A percentile compares a stretch with the other conserved stretches of the same genome.
These are phyloP conservation scores for Cosmopolites sordidus DNA, from an alignment of 2,888 invertebrate species.

Conservation along the genomic window DNA sequence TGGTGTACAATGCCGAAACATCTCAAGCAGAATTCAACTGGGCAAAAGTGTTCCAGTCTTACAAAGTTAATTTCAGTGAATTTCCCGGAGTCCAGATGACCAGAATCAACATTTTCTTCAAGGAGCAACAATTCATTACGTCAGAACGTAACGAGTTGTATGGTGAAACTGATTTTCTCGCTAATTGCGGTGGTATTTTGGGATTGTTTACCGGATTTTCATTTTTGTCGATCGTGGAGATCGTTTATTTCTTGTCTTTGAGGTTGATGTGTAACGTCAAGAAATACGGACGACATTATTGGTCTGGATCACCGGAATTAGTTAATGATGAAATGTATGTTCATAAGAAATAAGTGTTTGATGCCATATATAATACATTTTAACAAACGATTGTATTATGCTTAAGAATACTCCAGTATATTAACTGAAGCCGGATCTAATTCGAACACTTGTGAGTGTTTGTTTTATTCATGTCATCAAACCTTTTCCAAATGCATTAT, in stretches of 20 bases:
- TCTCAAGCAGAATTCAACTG: conserved; percentile 68
- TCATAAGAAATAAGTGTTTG: conserved; percentile 28
- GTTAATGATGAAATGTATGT: conserved; percentile 38
- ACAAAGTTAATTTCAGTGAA: conserved; percentile 42
- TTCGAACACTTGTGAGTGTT: no score
- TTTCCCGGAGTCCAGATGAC: conserved; percentile 54
- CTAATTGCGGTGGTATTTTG: conserved; percentile 56
- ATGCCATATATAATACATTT: no score
- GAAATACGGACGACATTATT: conserved; percentile 46
- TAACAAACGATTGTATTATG: no score
- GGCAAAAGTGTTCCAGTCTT: conserved; percentile 56
- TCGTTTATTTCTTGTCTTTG: conserved; percentile 56
- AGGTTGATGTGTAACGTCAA: conserved; percentile 51
- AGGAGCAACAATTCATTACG: conserved; percentile 59
- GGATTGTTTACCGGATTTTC: conserved; percentile 63
- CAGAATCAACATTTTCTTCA: conserved; percentile 66
- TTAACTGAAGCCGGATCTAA: no score
- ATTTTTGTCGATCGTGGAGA: conserved; percentile 59
- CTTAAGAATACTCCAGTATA: no score
- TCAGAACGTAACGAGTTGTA: conserved; percentile 56
- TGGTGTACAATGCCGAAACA: conserved; percentile 67
- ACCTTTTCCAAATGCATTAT: no score
- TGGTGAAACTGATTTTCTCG: conserved; percentile 55
- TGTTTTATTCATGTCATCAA: no score
- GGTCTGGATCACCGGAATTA: conserved; percentile 43